These are phyloP conservation scores for Chamaetylas fuelleborni DNA, from an alignment of 2,113 vertebrate genomes.

Conservation along the genomic window DNA sequence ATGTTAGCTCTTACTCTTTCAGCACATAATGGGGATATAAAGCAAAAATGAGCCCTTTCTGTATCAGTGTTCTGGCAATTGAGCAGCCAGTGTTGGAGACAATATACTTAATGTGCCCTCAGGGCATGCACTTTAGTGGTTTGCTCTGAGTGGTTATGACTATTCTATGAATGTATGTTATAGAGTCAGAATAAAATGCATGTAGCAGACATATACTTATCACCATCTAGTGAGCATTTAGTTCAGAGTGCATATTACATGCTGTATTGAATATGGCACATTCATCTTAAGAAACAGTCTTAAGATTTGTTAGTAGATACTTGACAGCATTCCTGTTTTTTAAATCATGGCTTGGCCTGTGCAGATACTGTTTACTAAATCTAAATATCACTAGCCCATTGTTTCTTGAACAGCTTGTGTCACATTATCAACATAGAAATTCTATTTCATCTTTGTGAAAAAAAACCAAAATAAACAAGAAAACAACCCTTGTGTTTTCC, in stretches of 20 bases:
- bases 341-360: slow-evolving; percentile 31
- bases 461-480: not conserved
- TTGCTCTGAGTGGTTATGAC: slow-evolving; percentile 52
- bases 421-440: slow-evolving; percentile 25
- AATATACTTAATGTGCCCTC: slow-evolving; percentile 31
- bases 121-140: slow-evolving; percentile 41
- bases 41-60: slow-evolving; percentile 51
- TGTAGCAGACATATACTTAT: slow-evolving; percentile 51
- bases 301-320: slow-evolving; percentile 34
- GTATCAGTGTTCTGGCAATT: slow-evolving; percentile 48
- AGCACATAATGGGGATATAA: slow-evolving; percentile 63
- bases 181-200: slow-evolving; percentile 59
- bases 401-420: slow-evolving; percentile 28
- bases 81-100: slow-evolving; percentile 52
- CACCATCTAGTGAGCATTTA: slow-evolving; percentile 49
- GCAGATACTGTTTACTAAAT: slow-evolving; percentile 44
- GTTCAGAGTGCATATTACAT: slow-evolving; percentile 59
- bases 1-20: slow-evolving; percentile 59
- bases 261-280: slow-evolving; percentile 20
- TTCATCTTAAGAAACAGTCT: not conserved
- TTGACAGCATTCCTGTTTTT: slow-evolving; percentile 5
- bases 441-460: not conserved
- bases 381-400: not conserved
- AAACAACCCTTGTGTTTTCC: not conserved
- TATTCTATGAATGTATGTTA: slow-evolving; percentile 67